Evolutionary conservation across 2,113 vertebrate genomes (phyloP).

Genomic region (Rhinoptilus africanus): DNA sequence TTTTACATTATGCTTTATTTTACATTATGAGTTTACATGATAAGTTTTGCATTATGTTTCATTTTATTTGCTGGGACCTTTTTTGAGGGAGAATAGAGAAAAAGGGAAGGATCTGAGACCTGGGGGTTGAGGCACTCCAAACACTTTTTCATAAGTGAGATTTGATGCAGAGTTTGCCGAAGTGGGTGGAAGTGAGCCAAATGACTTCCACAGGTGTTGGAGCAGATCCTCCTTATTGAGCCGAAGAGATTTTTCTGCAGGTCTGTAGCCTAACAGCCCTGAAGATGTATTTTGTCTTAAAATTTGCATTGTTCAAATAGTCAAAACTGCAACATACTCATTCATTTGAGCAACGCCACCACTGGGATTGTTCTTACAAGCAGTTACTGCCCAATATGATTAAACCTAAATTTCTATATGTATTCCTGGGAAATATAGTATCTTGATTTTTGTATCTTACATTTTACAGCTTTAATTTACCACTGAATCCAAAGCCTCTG

Average conservation of each 20-base stretch:
- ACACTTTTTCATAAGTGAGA: not conserved
- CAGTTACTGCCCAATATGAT: not conserved
- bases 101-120: not conserved
- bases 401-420: not conserved
- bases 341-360: not conserved
- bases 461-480: not conserved
- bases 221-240: not conserved
- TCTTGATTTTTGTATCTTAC: not conserved
- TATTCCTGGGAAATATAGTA: not conserved
- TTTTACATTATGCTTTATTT: not conserved
- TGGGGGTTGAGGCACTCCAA: not conserved
- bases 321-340: not conserved
- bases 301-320: not conserved
- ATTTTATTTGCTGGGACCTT: not conserved
- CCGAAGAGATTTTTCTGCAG: not conserved
- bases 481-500: not conserved
- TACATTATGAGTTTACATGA: not conserved
- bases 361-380: not conserved
- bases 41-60: not conserved
- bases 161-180: not conserved
- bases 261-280: not conserved
- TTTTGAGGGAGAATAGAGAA: not conserved
- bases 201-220: not conserved
- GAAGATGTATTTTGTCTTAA: not conserved
- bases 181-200: not conserved